Base-by-base conservation (phyloP, 2,888 invertebrate genomes). In the Machimus atricapillus region DNA sequence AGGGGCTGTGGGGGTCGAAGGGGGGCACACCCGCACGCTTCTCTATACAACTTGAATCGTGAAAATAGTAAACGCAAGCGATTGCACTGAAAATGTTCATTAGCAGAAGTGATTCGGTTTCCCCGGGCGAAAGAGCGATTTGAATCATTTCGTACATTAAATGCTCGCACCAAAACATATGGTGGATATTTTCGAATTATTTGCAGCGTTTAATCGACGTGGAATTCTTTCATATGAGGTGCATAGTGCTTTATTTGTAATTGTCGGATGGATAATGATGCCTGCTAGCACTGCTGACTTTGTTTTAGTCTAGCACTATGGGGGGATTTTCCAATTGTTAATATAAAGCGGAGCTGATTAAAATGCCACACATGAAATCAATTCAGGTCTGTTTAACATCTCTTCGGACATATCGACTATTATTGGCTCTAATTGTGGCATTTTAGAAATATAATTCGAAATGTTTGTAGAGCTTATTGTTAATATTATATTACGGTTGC, bases 61-160 rank as follows among this genome's bases (percentile, higher is more conserved):
- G 81, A 81, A 81, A 81, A 81, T 81, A 81, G 81, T 81, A 81
- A 81, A 52, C 52, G 81, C 27, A 81, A 81, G 52, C 81, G 81
- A 81, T 81, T 81, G 81, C 81, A 52, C 52, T 81, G 81, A 81
- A 81, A 81, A 52, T 52, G 81, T 52, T 81, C 81, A 81, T 52
- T 81, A 81, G 52, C 81, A 56, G 83, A 58, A 58, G 83, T 73
- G 37, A 83, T 83, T 83, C 52, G 73, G 83, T 83, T 83, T 83
- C 73, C 40, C 66, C 83, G 83, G 31, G 83, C 37, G 40, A 19
- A 83, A 40, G 31, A 66, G 40, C 73, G 66, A 83, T 83, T 83
- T 73, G 83, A 58, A 83, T 83, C 66, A 58, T 43, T 66, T 66
- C 73, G 66, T 73, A 40, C 66, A 73, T 37, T 40, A 58, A 82